Base-by-base conservation (phyloP, 2,113 vertebrate species). In the Colistium nudipinnis region DNA sequence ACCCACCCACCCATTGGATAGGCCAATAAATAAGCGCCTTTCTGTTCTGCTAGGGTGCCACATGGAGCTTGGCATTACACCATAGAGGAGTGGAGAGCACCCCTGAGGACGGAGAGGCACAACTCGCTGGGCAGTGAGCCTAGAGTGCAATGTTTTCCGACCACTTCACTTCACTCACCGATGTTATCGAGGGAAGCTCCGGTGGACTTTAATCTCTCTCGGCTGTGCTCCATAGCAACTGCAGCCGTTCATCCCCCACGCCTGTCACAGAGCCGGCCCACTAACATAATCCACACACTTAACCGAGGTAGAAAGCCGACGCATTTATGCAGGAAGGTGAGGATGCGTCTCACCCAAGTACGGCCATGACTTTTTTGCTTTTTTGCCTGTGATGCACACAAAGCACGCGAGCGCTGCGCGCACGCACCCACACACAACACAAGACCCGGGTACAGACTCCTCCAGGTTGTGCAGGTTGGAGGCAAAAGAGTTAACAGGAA, bases 51-150 rank as follows among this genome's bases (percentile, higher is more conserved):
- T 60, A 0, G 41, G 36, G 54, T 10, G 30, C 72, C 83, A 77
- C 77, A 85, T 62, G 73, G 73, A 70, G 75, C 77, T 12, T 47
- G 27, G 49, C 41, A 64, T 52, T 44, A 52, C 7, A 74, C 22
- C 3, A 30, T 16, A 49, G 62, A 69, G n/a, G 52, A 47, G 66
- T 13, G 16, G 17, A 55, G 72, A 51, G 30, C 53, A 61, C 75
- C 83, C 62, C 74, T 7, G 69, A 81, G 81, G 78, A 78, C 51
- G 17, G 36, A 60, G 49, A 31, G 64, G 48, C 56, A 53, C 74
- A 61, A 48, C 35, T 80, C 51, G 64, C 27, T 47, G 67, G 60
- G 35, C 65, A 59, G 54, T 70, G 60, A 83, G 74, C 75, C 68
- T 11, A 1, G 48, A 80, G 47, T 25, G 51, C 20, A 65, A 63